Conservation (phyloP, 2,888 invertebrate genomes). For the Apomyelois bistriatella region DNA sequence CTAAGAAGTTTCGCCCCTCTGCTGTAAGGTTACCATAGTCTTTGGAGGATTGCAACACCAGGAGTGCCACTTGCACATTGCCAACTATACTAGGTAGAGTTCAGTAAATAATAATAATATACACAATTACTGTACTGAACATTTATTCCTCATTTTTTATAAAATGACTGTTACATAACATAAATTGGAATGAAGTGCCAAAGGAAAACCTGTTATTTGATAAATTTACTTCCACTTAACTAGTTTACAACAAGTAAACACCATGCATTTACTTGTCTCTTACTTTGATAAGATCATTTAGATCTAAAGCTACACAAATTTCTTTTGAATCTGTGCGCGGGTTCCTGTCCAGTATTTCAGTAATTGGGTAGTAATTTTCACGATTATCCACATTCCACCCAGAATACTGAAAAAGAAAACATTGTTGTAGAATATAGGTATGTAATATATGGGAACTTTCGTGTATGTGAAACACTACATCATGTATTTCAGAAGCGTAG, state of each 20-base stretch:
- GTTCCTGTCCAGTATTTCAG: constrained; percentile 76
- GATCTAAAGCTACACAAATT: constrained; percentile 78
- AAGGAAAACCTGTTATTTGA: constrained; percentile 51
- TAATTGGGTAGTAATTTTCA: constrained; percentile 80
- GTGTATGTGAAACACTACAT: too few species aligned
- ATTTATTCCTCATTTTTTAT: constrained; percentile 69
- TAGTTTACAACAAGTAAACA: constrained; percentile 62
- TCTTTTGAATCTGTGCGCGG: constrained; percentile 76
- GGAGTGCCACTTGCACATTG: too few species aligned
- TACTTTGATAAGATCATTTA: constrained; percentile 77
- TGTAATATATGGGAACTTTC: background rate
- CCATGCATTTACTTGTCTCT: constrained; percentile 69
- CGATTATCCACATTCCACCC: constrained; percentile 82
- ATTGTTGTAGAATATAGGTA: background rate
- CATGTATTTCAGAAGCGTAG: too few species aligned
- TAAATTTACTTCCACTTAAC: constrained; percentile 70
- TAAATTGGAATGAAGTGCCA: constrained; percentile 75
- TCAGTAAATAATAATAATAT: constrained; percentile 31
- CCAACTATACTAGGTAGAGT: background rate
- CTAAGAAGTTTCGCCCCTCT: too few species aligned
- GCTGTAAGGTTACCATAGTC: too few species aligned
- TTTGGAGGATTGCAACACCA: too few species aligned
- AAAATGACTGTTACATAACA: constrained; percentile 68
- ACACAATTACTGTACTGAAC: constrained; percentile 57
- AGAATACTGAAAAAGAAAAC: constrained; percentile 72